phyloP scores from a whole-genome alignment of 2,113 vertebrate species.

The Forbesichthys papilliferus region DNA sequence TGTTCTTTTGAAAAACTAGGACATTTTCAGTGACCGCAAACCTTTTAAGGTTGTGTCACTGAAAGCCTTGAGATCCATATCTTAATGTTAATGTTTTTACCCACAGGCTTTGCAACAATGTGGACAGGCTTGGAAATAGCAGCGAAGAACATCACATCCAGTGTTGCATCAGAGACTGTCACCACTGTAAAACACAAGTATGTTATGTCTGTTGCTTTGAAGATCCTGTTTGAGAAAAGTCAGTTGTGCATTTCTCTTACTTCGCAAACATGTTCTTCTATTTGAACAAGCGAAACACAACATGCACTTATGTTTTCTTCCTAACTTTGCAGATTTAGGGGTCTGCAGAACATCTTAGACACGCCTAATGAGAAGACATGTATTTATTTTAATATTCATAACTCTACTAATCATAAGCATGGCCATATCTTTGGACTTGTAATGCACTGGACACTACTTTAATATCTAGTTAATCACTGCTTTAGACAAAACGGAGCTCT shows the following conservation, averaged over 20 bases:
- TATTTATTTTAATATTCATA: slow-evolving; percentile 22
- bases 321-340: slow-evolving; percentile 81
- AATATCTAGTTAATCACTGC: no score
- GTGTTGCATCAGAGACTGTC: slow-evolving; percentile 90
- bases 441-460: no score
- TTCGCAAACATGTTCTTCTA: slow-evolving; percentile 17
- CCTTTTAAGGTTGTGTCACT: not conserved
- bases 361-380: slow-evolving; percentile 61
- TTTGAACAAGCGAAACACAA: slow-evolving; percentile 25
- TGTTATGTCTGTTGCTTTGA: slow-evolving; percentile 53
- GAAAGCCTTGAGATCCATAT: not conserved
- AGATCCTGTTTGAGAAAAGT: not conserved
- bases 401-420: slow-evolving; percentile 45
- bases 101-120: slow-evolving; percentile 91
- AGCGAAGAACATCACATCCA: slow-evolving; percentile 90
- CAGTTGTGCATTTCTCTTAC: not conserved
- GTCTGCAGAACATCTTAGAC: slow-evolving; percentile 71
- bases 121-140: slow-evolving; percentile 95
- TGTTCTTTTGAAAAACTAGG: no score
- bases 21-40: no score
- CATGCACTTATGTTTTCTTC: slow-evolving; percentile 49
- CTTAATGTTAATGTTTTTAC: not conserved
- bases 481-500: no score
- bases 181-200: slow-evolving; percentile 94
- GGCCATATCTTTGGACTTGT: not conserved